Conservation (phyloP, 2,113 vertebrate species). For the Potamarius usumacintae region DNA sequence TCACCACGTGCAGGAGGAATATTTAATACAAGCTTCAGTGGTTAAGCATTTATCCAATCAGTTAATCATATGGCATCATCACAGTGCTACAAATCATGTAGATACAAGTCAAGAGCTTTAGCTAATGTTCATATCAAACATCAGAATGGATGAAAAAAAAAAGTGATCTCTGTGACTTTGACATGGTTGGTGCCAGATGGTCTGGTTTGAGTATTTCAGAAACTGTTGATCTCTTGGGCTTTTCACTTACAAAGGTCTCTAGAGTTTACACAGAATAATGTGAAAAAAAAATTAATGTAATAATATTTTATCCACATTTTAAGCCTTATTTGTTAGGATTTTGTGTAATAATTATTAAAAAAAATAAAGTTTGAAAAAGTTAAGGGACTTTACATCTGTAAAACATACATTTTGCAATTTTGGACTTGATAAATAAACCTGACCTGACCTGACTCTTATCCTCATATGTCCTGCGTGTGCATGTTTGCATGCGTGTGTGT, state of each 20-base stretch:
- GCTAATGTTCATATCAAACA: background rate
- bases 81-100: background rate
- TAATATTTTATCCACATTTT: background rate
- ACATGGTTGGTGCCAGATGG: background rate
- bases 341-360: background rate
- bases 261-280: background rate
- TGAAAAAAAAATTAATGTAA: background rate
- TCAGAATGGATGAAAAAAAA: background rate
- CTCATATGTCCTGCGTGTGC: background rate
- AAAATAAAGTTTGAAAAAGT: background rate
- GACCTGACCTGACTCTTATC: background rate
- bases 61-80: background rate
- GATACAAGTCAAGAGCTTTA: background rate
- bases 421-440: background rate
- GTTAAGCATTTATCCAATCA: background rate
- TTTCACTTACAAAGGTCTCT: background rate
- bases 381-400: background rate
- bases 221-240: background rate
- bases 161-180: background rate
- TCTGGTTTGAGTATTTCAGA: background rate
- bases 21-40: background rate
- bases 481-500: background rate
- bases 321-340: background rate
- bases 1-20: background rate
- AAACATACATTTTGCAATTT: background rate